A percentile compares a stretch with the other conserved stretches of the same genome.
These are phyloP conservation scores for Hymenopus coronatus DNA, from an alignment of 2,888 invertebrate species.

Conservation along the genomic window DNA sequence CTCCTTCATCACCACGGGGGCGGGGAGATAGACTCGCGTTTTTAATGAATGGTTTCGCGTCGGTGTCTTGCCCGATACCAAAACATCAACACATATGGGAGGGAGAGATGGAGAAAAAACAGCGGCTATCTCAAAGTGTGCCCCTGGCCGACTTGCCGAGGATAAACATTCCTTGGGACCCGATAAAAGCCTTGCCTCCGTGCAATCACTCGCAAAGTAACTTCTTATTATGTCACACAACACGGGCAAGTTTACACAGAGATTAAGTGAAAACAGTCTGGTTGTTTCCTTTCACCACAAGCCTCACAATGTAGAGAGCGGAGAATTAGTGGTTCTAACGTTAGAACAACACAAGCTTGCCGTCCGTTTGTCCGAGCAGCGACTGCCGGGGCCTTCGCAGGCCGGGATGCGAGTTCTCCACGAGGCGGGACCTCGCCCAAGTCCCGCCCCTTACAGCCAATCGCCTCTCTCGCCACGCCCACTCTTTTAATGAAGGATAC, in stretches of 20 bases:
- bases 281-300: constrained; percentile 50
- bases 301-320: constrained; percentile 41
- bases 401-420: background rate
- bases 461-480: background rate
- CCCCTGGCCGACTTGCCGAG: constrained; percentile 18
- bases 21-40: background rate
- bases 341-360: constrained; percentile 37
- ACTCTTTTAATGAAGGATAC: constrained; percentile 20
- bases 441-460: constrained; percentile 37
- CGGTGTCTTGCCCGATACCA: constrained; percentile 5
- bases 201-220: constrained; percentile 31
- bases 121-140: constrained; percentile 8
- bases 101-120: background rate
- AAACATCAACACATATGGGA: constrained; percentile 27
- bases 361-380: background rate
- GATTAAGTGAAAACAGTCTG: constrained; percentile 56
- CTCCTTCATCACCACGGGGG: background rate
- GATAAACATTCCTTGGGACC: constrained; percentile 24
- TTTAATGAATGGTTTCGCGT: background rate
- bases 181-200: constrained; percentile 12
- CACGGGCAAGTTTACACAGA: constrained; percentile 77
- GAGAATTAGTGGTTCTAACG: constrained; percentile 46
- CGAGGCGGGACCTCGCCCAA: background rate
- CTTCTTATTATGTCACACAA: constrained; percentile 79
- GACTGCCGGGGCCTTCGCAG: background rate